phyloP scores from a whole-genome alignment of 1,140 invertebrate species.

The Papilio helenus region DNA sequence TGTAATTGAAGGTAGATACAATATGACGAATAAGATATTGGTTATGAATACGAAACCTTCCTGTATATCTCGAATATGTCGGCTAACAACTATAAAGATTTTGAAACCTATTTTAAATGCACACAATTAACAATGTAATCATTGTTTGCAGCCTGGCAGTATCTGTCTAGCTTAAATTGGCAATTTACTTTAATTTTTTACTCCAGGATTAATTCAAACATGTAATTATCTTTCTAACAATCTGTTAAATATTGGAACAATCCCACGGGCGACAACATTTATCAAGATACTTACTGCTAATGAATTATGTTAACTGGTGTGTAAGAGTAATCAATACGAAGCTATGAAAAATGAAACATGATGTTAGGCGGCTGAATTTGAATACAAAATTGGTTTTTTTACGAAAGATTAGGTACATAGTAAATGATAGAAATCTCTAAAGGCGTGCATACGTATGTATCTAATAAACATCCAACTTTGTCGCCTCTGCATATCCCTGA shows the following conservation, averaged over 20 bases:
- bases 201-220: not conserved
- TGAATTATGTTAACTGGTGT: not conserved
- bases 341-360: not conserved
- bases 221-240: not conserved
- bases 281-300: not conserved
- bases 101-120: not conserved
- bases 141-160: no score
- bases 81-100: not conserved
- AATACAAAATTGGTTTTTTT: not conserved
- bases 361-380: not conserved
- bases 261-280: not conserved
- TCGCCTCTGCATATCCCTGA: constrained; percentile 57
- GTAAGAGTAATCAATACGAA: not conserved
- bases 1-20: no score
- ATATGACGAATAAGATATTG: no score
- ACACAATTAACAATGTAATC: no score
- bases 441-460: constrained; percentile 54
- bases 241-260: not conserved
- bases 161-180: no score
- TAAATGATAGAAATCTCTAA: not conserved
- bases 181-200: not conserved
- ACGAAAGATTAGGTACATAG: not conserved
- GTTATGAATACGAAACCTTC: no score
- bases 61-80: no score
- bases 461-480: constrained; percentile 51